phyloP scores from a whole-genome alignment of 2,888 invertebrate species.

The Plebejus melissa region DNA sequence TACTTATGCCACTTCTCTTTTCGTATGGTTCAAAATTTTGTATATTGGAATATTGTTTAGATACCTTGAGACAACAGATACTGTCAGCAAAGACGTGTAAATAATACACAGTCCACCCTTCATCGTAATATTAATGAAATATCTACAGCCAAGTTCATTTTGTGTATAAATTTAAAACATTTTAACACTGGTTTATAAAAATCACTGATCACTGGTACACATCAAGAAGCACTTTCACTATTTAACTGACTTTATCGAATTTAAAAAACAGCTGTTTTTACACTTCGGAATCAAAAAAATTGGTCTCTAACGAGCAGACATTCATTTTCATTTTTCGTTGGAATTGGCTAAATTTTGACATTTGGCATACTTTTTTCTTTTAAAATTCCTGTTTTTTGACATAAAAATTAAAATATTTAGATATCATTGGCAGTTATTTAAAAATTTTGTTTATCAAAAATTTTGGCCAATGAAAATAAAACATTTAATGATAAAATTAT shows the following conservation, averaged over 20 bases:
- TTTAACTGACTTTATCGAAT: conserved; percentile 32
- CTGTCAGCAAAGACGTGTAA: conserved; percentile 80
- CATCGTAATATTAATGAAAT: conserved; percentile 77
- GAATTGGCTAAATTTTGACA: conserved; percentile 54
- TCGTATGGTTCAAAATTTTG: background rate
- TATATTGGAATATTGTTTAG: conserved; percentile 29
- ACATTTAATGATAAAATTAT: conserved; percentile 56
- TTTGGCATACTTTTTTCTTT: conserved; percentile 46
- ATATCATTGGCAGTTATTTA: conserved; percentile 46
- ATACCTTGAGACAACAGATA: conserved; percentile 80
- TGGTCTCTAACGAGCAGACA: conserved; percentile 39
- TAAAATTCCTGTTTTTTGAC: background rate
- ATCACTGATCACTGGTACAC: conserved; percentile 45
- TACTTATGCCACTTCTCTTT: background rate
- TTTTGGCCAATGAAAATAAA: conserved; percentile 51
- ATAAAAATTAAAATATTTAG: conserved; percentile 5
- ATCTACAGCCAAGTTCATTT: conserved; percentile 74
- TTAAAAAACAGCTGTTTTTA: conserved; percentile 35
- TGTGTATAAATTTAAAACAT: conserved; percentile 68
- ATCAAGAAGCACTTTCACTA: conserved; percentile 36
- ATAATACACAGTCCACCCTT: conserved; percentile 79
- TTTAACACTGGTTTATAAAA: conserved; percentile 49
- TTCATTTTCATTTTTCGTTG: conserved; percentile 47
- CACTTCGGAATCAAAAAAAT: conserved; percentile 35
- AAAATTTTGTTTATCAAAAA: conserved; percentile 40